Evolutionary conservation across 2,797 vertebrate species (phyloP).

Genomic region (Sebastes glaucus): DNA sequence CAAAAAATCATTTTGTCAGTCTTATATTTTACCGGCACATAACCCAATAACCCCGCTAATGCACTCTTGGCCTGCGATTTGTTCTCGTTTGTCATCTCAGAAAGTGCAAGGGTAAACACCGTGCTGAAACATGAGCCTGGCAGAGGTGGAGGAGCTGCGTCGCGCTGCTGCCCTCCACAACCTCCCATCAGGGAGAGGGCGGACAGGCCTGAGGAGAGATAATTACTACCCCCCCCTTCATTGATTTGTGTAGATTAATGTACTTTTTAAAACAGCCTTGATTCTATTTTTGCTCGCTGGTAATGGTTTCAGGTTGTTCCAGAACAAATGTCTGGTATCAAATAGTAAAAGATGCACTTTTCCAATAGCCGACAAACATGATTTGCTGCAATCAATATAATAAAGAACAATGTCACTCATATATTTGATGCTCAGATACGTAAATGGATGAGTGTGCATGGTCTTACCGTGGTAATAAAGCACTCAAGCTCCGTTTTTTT

Average conservation of each 20-base stretch:
- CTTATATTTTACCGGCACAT: constrained; percentile 53
- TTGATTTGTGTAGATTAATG: constrained; percentile 53
- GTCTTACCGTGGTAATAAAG: constrained; percentile 3
- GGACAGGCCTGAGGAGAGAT: constrained; percentile 27
- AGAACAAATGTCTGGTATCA: constrained; percentile 12
- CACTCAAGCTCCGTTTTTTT: constrained; percentile 7
- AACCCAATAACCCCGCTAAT: constrained; percentile 67
- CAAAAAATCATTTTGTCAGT: constrained; percentile 58
- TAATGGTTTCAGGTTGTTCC: not conserved
- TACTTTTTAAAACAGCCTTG: constrained; percentile 7
- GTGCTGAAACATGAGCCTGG: constrained; percentile 48
- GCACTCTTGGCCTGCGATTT: constrained; percentile 58
- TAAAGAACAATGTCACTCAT: not conserved
- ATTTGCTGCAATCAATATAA: not conserved
- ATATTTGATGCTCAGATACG: not conserved
- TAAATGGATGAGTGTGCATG: not conserved
- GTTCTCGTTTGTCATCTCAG: constrained; percentile 68
- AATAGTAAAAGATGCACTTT: not conserved
- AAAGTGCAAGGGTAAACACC: constrained; percentile 58
- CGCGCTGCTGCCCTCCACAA: constrained; percentile 17
- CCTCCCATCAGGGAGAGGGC: constrained; percentile 25
- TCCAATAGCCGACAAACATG: not conserved
- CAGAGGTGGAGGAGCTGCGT: constrained; percentile 35
- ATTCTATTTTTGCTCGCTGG: constrained; percentile 12
- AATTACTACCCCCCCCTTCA: constrained; percentile 35